These are phyloP conservation scores for Bombus waltoni DNA, from an alignment of 1,140 invertebrate species.

Conservation along the genomic window DNA sequence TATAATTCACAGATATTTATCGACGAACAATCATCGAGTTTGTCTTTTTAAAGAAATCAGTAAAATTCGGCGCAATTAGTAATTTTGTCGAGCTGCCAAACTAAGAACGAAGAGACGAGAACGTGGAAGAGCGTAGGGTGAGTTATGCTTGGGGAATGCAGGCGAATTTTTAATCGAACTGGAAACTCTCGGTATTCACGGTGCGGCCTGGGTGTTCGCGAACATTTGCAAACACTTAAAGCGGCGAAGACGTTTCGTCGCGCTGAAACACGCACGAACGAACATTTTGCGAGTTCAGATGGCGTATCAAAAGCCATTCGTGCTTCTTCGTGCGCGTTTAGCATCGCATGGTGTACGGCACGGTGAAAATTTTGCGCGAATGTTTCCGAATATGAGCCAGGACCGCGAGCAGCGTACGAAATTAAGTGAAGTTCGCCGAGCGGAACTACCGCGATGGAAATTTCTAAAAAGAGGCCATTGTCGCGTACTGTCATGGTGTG, in stretches of 20 bases:
- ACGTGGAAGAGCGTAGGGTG: not conserved
- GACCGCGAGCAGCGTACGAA: constrained; percentile 12
- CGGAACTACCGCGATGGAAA: constrained; percentile 6
- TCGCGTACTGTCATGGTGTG: not conserved
- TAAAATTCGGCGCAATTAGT: not conserved
- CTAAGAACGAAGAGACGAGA: not conserved
- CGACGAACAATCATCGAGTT: no score
- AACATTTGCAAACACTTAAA: constrained; percentile 26
- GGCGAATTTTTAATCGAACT: constrained; percentile 27
- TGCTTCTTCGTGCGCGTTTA: constrained; percentile 36
- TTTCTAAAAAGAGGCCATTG: constrained; percentile 22
- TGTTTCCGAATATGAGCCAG: constrained; percentile 36
- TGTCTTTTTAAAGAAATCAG: not conserved
- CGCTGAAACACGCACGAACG: constrained; percentile 18
- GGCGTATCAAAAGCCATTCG: constrained; percentile 39
- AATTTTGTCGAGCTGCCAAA: not conserved
- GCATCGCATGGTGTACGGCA: not conserved
- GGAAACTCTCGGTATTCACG: constrained; percentile 11
- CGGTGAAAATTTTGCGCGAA: constrained; percentile 41
- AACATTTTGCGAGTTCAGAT: constrained; percentile 37
- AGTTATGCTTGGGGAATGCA: no score
- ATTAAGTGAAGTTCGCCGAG: constrained; percentile 29
- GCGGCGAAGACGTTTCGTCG: not conserved
- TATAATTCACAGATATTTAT: not conserved
- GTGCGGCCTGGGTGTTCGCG: not conserved